A percentile compares a stretch with the other conserved stretches of the same genome.
phyloP scores from a whole-genome alignment of 1,140 invertebrate genomes.

The Aphaenogaster rudis region DNA sequence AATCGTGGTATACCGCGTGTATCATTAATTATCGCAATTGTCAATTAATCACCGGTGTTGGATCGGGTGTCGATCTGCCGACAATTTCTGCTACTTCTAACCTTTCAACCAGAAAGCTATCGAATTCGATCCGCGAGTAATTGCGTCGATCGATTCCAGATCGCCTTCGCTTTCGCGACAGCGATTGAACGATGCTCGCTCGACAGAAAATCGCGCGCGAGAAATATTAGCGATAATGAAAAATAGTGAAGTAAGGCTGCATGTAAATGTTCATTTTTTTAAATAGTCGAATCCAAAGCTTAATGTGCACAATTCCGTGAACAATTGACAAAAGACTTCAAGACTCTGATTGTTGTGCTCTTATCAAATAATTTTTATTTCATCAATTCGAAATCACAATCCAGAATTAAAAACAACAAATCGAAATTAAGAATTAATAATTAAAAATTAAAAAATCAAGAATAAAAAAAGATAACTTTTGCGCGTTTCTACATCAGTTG shows the following conservation, averaged over 20 bases:
- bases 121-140: conserved; percentile 73
- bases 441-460: neutral
- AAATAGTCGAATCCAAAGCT: neutral
- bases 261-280: neutral
- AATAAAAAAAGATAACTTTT: neutral
- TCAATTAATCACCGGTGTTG: conserved; percentile 59
- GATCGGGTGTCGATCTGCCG: conserved; percentile 55
- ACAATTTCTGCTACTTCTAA: conserved; percentile 69
- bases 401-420: neutral
- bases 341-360: neutral
- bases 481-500: too few species aligned
- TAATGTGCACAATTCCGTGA: neutral
- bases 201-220: neutral
- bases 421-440: neutral
- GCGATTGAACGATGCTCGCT: conserved; percentile 7
- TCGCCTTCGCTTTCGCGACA: conserved; percentile 54
- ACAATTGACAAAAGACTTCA: neutral
- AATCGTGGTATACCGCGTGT: conserved; percentile 42
- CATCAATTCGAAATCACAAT: neutral
- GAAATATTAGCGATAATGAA: conserved; percentile 1
- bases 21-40: conserved; percentile 65
- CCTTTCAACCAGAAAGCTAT: conserved; percentile 73
- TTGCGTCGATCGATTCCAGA: conserved; percentile 68
- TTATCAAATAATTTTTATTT: neutral
- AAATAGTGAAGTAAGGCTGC: neutral